Evolutionary conservation across 1,140 invertebrate genomes (phyloP).

Genomic region (Drosophila gunungcola): DNA sequence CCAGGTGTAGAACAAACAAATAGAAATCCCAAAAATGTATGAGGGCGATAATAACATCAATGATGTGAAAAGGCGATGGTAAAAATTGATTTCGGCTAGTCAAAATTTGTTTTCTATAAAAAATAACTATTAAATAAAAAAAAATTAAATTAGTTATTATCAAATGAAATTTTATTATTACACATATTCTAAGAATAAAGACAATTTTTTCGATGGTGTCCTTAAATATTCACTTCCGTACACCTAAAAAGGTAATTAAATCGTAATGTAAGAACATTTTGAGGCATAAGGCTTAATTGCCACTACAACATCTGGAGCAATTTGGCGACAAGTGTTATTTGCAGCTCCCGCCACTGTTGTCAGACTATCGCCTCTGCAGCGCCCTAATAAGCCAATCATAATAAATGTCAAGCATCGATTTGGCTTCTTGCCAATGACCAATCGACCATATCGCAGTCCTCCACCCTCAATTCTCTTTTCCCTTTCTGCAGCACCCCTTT

Average conservation of each 20-base stretch:
- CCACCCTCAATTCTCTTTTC: not conserved
- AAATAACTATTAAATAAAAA: no score
- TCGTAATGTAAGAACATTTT: no score
- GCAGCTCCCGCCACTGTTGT: not conserved
- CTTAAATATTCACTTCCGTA: no score
- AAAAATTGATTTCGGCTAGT: not conserved
- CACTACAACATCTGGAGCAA: constrained; percentile 13
- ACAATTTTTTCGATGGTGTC: no score
- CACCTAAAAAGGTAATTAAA: not conserved
- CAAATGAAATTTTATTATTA: no score
- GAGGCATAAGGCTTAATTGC: constrained; percentile 29
- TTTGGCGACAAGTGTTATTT: constrained; percentile 21
- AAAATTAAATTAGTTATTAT: not conserved
- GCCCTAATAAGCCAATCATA: constrained; percentile 81
- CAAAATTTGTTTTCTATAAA: no score
- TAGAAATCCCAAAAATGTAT: constrained; percentile 3
- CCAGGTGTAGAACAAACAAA: constrained; percentile 33
- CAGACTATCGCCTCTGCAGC: constrained; percentile 31
- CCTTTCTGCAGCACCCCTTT: not conserved
- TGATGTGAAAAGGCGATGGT: not conserved
- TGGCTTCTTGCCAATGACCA: constrained; percentile 71
- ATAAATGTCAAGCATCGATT: constrained; percentile 80
- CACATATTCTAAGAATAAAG: no score
- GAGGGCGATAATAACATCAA: not conserved
- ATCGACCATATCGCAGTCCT: constrained; percentile 31